Conservation (phyloP, 2,797 vertebrate genomes). For the Pangasius sanitwongsei region DNA sequence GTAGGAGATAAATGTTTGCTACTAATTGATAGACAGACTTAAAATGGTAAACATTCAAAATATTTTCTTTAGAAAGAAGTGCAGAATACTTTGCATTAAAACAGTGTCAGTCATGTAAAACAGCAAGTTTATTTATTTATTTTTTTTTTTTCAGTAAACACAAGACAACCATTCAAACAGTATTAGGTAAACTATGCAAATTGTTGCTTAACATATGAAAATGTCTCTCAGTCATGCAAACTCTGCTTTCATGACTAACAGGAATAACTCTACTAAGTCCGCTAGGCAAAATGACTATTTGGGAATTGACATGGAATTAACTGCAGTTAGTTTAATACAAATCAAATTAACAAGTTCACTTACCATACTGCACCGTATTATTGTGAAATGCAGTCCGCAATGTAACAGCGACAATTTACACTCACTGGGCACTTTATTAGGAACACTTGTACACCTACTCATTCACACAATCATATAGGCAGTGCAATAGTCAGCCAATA, state of each 20-base stretch:
- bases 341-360: not conserved
- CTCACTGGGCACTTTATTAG: not conserved
- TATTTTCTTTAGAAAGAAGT: not conserved
- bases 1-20: not conserved
- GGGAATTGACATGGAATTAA: not conserved
- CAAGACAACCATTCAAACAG: not conserved
- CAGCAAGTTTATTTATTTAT: not conserved
- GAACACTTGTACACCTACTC: too few species aligned
- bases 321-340: not conserved
- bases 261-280: not conserved
- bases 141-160: not conserved
- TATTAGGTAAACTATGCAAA: constrained; percentile 40
- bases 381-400: not conserved
- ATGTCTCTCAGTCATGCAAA: constrained; percentile 45
- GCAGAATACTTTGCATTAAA: not conserved
- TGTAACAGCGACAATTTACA: not conserved
- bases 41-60: not conserved
- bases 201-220: constrained; percentile 10
- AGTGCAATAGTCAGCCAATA: not conserved
- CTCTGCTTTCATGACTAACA: not conserved
- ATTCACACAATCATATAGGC: not conserved
- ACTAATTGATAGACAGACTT: not conserved
- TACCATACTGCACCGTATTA: not conserved
- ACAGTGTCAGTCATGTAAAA: not conserved
- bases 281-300: not conserved